A percentile compares a stretch with the other conserved stretches of the same genome.
These are phyloP conservation scores for Dipodomys stephensi DNA, from an alignment of 2,113 vertebrate genomes.

Conservation along the genomic window DNA sequence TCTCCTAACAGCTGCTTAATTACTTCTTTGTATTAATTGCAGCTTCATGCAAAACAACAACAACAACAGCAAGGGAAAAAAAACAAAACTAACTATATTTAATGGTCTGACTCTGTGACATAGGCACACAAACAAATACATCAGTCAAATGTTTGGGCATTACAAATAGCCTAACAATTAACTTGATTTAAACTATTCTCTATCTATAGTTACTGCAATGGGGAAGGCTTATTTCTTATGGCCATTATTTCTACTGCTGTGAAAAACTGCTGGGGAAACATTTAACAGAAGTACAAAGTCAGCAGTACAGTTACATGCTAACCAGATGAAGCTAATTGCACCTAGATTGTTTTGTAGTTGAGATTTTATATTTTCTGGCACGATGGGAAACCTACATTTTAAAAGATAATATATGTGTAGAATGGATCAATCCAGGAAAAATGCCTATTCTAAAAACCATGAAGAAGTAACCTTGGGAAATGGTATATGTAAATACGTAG, in stretches of 20 bases:
- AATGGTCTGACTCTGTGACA: slow-evolving; percentile 34
- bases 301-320: slow-evolving; percentile 35
- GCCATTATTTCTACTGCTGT: slow-evolving; percentile 62
- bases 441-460: slow-evolving; percentile 4
- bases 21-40: slow-evolving; percentile 65
- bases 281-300: slow-evolving; percentile 59
- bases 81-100: neutral
- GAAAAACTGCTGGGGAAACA: slow-evolving; percentile 33
- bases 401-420: slow-evolving; percentile 33
- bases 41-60: slow-evolving; percentile 15
- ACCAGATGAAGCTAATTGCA: slow-evolving; percentile 50
- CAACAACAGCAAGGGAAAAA: neutral
- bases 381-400: slow-evolving; percentile 20
- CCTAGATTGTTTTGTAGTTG: slow-evolving; percentile 52
- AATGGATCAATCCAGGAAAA: neutral
- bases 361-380: slow-evolving; percentile 4
- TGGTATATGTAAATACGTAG: neutral
- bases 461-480: neutral
- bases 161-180: slow-evolving; percentile 57
- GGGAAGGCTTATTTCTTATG: slow-evolving; percentile 49
- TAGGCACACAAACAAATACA: neutral
- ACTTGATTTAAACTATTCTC: slow-evolving; percentile 61
- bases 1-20: slow-evolving; percentile 69
- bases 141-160: slow-evolving; percentile 38
- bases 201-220: neutral